Conservation (phyloP, 2,113 vertebrate species). For the Peromyscus californicus region DNA sequence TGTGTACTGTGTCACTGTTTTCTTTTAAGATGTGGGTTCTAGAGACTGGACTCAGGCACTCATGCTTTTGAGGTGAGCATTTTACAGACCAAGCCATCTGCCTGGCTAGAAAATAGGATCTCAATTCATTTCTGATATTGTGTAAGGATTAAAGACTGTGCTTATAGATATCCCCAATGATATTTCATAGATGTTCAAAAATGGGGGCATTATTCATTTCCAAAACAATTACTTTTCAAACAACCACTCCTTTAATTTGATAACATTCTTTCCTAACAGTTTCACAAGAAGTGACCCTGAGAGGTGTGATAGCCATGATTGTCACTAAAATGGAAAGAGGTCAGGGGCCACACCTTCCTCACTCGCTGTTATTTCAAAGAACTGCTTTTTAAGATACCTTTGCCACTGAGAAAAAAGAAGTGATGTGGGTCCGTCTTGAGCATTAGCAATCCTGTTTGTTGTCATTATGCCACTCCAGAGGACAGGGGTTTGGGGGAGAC, state of each 20-base stretch:
- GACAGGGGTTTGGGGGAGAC: neutral
- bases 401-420: neutral
- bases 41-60: neutral
- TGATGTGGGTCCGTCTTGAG: neutral
- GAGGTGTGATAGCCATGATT: neutral
- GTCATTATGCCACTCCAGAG: neutral
- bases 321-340: neutral
- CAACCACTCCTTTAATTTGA: neutral
- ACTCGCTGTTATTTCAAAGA: neutral
- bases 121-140: neutral
- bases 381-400: neutral
- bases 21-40: neutral
- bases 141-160: neutral
- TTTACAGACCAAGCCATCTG: neutral
- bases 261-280: neutral
- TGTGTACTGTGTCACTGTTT: too few relatives aligned
- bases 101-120: conserved; percentile 26
- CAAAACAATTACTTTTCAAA: neutral
- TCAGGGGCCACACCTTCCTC: neutral
- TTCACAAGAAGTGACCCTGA: neutral
- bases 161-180: neutral
- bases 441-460: conserved; percentile 17
- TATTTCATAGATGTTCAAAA: neutral
- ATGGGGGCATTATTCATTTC: neutral
- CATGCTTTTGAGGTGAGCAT: neutral